Evolutionary conservation across 1,140 invertebrate species (phyloP).

Genomic region (Eurosta solidaginis): DNA sequence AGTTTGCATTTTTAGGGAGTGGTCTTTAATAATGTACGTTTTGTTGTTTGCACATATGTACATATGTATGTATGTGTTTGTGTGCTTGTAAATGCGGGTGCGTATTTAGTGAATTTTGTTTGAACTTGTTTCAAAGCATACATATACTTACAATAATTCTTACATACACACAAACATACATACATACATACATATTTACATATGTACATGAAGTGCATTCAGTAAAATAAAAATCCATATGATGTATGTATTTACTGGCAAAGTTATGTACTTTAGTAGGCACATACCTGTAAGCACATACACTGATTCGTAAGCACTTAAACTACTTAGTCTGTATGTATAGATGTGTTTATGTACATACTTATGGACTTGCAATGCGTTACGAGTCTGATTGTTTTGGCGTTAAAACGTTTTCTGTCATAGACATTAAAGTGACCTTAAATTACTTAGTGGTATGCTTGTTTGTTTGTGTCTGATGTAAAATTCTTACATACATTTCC

Average conservation of each 20-base stretch:
- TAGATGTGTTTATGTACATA: not conserved
- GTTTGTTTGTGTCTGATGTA: too few species aligned
- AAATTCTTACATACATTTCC: too few species aligned
- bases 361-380: not conserved
- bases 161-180: not conserved
- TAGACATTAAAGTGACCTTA: conserved; percentile 26
- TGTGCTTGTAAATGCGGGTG: not conserved
- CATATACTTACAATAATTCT: not conserved
- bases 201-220: not conserved
- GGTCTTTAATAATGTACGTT: conserved; percentile 41
- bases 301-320: not conserved
- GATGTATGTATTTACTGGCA: not conserved
- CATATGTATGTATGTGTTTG: not conserved
- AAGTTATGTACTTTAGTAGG: not conserved
- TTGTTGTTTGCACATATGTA: not conserved
- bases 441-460: not conserved
- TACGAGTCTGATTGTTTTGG: not conserved
- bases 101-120: conserved; percentile 8
- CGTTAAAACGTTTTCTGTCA: conserved; percentile 4
- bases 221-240: too few species aligned
- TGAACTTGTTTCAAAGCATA: not conserved
- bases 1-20: conserved; percentile 45
- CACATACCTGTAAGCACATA: not conserved
- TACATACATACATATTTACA: not conserved
- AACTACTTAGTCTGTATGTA: too few species aligned